Base-by-base conservation (phyloP, 2,888 invertebrate species). In the Erpobdella octoculata region DNA sequence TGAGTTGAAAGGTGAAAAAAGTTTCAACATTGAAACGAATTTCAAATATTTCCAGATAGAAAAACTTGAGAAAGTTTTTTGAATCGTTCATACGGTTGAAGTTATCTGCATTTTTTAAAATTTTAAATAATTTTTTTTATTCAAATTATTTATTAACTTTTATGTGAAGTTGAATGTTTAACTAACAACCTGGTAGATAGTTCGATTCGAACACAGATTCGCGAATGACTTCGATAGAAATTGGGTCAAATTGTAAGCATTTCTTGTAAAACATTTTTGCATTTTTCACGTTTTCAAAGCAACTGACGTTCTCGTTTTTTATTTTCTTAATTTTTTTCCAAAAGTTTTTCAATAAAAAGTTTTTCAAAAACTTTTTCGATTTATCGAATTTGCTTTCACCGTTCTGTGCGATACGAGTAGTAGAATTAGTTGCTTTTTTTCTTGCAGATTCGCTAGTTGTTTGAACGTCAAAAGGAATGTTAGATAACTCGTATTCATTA, bases 1-100 rank as follows among this genome's bases (percentile, higher is more conserved):
- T n/a, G n/a, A n/a, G n/a, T n/a, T n/a, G n/a, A 53, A 53, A 53
- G 21, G 21, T 53, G 53, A 53, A 53, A 53, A 53, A 53, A 6
- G 53, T 53, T 28, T 53, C 53, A 21, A 53, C 5, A 12, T 28
- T 28, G 28, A 12, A 53, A 18, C 53, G 53, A 8, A 25, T 28
- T 28, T 2, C 21, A 8, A 53, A 53, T 25, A 6, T 53, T 53
- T 53, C 53, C 8, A 53, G 21, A 28, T 53, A 53, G 8, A 12
- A 53, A 53, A 53, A 53, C 53, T 53, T 53, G 9, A 53, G 53
- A 8, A 28, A 53, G 28, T 53, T 53, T 9, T 25, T 6, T n/a
- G 21, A 21, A 8, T 53, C 53, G 0, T 1, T 21, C 53, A 25
- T 53, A n/a, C n/a, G n/a, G n/a, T n/a, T n/a, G n/a, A n/a, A n/a